A percentile compares a stretch with the other conserved stretches of the same genome.
Evolutionary conservation across 2,888 invertebrate species (phyloP).

Genomic region (Tetragonisca angustula): DNA sequence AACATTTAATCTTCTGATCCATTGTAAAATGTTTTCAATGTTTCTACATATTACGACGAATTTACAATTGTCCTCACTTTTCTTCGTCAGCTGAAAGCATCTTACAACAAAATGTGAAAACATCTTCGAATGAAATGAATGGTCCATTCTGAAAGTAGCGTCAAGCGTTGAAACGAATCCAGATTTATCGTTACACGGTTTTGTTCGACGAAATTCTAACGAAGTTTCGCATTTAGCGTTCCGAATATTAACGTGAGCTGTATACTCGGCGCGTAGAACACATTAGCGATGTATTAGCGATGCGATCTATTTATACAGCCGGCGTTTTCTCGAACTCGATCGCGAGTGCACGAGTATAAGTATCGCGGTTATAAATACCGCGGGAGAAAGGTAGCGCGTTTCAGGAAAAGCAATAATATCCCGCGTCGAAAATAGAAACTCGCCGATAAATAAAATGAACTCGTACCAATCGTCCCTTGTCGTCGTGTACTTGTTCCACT

Average conservation of each 20-base stretch:
- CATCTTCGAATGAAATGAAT: no score
- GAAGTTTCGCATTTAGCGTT: no score
- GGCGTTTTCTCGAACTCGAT: constrained; percentile 23
- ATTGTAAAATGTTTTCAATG: no score
- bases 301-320: constrained; percentile 45
- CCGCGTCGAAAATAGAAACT: constrained; percentile 5
- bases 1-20: no score
- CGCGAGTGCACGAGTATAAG: constrained; percentile 24
- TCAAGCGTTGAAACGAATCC: neutral
- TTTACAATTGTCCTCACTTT: no score
- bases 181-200: no score
- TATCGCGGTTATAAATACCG: constrained; percentile 34
- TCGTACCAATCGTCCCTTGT: neutral
- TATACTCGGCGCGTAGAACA: neutral
- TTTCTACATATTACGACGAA: no score
- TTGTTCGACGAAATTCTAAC: no score
- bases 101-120: no score
- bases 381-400: constrained; percentile 21
- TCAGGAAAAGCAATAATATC: neutral
- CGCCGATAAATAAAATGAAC: neutral
- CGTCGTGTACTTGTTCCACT: neutral
- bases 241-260: no score
- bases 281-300: neutral
- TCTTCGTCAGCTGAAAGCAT: no score
- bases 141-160: neutral